Evolutionary conservation across 2,797 vertebrate genomes (phyloP).

Genomic region (Helicolenus hilgendorfi): DNA sequence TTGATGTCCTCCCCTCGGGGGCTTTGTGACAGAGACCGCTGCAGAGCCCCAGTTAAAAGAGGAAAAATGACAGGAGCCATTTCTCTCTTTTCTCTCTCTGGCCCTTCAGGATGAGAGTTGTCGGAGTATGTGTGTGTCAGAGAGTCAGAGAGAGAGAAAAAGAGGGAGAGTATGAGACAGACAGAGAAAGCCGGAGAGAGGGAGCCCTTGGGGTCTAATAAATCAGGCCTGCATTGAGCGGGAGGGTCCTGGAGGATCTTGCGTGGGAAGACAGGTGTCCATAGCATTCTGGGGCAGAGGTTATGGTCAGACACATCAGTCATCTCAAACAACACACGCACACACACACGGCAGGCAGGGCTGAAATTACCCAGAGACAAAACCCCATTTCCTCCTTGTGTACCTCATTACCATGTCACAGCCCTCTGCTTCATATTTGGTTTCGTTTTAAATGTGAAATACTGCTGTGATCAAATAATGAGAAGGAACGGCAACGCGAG

Average conservation of each 20-base stretch:
- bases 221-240: constrained; percentile 80
- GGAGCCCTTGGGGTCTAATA: constrained; percentile 81
- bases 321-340: constrained; percentile 55
- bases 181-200: constrained; percentile 31
- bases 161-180: constrained; percentile 39
- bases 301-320: constrained; percentile 73
- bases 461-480: constrained; percentile 71
- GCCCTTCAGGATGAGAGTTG: constrained; percentile 71
- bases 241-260: constrained; percentile 68
- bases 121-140: constrained; percentile 14
- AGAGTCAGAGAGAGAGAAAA: constrained; percentile 11
- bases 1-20: constrained; percentile 81
- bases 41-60: constrained; percentile 80
- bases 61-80: constrained; percentile 83
- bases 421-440: constrained; percentile 58
- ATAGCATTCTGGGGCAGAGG: constrained; percentile 73
- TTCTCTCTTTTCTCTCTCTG: constrained; percentile 77
- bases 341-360: constrained; percentile 25
- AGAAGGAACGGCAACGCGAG: constrained; percentile 25
- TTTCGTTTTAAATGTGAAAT: constrained; percentile 67
- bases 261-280: constrained; percentile 87
- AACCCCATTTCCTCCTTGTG: constrained; percentile 59
- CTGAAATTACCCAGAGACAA: constrained; percentile 67
- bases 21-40: constrained; percentile 76
- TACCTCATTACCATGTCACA: constrained; percentile 67